These are phyloP conservation scores for Ailurus styani DNA, from an alignment of 2,113 vertebrate genomes.

Conservation along the genomic window DNA sequence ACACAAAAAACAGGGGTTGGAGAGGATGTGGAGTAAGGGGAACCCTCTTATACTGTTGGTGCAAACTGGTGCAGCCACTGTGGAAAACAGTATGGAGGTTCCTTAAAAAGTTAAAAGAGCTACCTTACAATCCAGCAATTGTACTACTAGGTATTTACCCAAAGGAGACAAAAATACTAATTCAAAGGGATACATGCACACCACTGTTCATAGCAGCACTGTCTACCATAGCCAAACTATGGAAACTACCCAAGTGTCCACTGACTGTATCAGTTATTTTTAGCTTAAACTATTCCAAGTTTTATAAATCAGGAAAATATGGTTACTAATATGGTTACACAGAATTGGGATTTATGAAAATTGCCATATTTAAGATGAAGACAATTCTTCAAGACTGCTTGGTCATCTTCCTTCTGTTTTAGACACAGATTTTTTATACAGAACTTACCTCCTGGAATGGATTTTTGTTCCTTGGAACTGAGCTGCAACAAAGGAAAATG, in stretches of 20 bases:
- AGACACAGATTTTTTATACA: background rate
- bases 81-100: background rate
- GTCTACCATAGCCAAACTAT: background rate
- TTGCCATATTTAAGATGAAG: background rate
- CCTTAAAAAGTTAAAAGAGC: background rate
- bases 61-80: background rate
- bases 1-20: background rate
- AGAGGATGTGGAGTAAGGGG: background rate
- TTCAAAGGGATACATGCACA: background rate
- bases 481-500: slow-evolving; percentile 83
- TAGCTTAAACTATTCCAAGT: background rate
- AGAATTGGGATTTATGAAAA: background rate
- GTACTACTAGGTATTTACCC: background rate
- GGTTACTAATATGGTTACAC: background rate
- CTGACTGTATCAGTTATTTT: background rate
- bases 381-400: background rate
- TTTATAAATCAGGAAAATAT: background rate
- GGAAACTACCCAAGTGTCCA: background rate
- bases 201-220: background rate
- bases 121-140: background rate
- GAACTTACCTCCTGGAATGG: slow-evolving; percentile 96
- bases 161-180: background rate
- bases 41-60: background rate
- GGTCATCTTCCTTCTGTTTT: background rate
- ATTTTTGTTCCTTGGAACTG: slow-evolving; percentile 98